Percentiles rank a stretch among this genome's conserved stretches.
Conservation (phyloP, 1,140 invertebrate species). For the Trichogramma pretiosum region DNA sequence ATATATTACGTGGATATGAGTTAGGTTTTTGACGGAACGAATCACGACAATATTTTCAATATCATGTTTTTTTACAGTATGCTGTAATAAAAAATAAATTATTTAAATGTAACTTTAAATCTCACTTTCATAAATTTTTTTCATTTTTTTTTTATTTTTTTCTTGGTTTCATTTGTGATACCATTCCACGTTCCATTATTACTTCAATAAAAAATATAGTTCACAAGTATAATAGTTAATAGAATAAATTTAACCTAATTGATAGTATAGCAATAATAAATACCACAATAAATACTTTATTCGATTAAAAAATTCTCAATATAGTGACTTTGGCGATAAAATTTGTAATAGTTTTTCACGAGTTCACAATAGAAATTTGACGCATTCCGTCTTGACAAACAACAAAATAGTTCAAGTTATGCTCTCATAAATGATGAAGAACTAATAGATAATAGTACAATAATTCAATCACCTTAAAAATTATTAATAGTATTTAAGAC, state of each 20-base stretch:
- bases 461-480: too few species aligned
- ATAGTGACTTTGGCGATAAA: constrained; percentile 17
- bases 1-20: constrained; percentile 31
- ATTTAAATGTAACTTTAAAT: constrained; percentile 23
- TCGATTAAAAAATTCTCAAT: constrained; percentile 5
- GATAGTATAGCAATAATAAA: constrained; percentile 16
- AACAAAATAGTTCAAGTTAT: too few species aligned
- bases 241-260: constrained; percentile 23
- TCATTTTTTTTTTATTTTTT: neutral
- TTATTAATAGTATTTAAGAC: too few species aligned
- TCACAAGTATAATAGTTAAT: constrained; percentile 32
- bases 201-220: constrained; percentile 18
- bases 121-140: constrained; percentile 23
- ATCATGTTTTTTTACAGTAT: too few species aligned
- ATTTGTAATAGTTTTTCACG: constrained; percentile 15
- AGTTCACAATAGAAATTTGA: too few species aligned
- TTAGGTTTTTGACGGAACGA: constrained; percentile 23
- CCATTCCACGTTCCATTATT: constrained; percentile 1
- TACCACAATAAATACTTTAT: constrained; percentile 14
- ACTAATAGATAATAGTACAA: too few species aligned
- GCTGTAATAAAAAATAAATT: constrained; percentile 23
- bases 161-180: neutral
- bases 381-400: constrained; percentile 9
- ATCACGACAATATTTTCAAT: constrained; percentile 22
- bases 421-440: too few species aligned